Base-by-base conservation (phyloP, 2,888 invertebrate genomes). In the Listrodromus nycthemerus region DNA sequence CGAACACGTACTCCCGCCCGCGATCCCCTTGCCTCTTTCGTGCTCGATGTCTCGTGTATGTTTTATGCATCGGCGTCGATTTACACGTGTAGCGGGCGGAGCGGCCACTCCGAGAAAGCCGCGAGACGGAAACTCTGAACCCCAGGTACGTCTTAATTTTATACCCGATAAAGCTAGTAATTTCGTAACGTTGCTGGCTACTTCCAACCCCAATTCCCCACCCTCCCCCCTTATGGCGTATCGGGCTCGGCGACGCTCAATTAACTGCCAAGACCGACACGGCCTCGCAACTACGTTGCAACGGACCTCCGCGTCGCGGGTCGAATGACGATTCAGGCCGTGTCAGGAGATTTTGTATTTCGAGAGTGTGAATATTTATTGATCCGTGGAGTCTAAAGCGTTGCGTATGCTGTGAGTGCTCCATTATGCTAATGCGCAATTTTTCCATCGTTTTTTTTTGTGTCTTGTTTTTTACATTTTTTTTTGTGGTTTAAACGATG, bases 111-210 rank as follows among this genome's bases (percentile, higher is more conserved):
- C 58, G 71, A 24, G 58, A 58, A 58, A 45, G 78, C 50, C 45
- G 75, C 80, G 61, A 33, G 77, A 37, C 55, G 69, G 52, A 63
- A 21, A 55, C 21, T 8, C 52, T 21, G 52, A 33, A 50, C 58
- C 66, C 41, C 33, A 76, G 67, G 85, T 89, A 89, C 89, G 89
- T 91, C 91, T 92, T 91, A 91, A 92, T 92, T 92, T 91, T 89
- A 91, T 90, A 90, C 90, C 87, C 89, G 89, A 89, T 90, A 90
- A 89, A 89, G 89, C 88, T 89, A 90, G 90, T 91, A 90, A 91
- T 91, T 90, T 86, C 84, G 71, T 41, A 55, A 33, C 41, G 41
- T 45, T 16, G 41, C 41, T 2, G 16, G 16, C 1, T 16, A 45
- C 41, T 16, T 16, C 16, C 41, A 0, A 0, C 4, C 41, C 4